Percentiles rank a stretch among this genome's conserved stretches.
Evolutionary conservation across 1,140 invertebrate genomes (phyloP).

Genomic region (Cydia fagiglandana): DNA sequence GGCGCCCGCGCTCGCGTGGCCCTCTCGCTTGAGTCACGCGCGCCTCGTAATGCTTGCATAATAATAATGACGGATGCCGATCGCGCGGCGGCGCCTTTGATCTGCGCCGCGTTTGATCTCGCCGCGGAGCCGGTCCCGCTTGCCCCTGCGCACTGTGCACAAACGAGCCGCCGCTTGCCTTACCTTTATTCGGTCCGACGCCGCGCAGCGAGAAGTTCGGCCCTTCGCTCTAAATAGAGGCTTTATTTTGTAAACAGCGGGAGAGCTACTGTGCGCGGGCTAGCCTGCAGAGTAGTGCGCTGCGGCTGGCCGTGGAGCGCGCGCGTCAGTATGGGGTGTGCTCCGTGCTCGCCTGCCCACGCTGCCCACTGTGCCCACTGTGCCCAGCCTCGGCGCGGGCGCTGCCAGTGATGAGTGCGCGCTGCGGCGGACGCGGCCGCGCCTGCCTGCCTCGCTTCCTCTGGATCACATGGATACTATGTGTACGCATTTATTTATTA

Average conservation of each 20-base stretch:
- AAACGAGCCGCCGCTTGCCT: constrained; percentile 68
- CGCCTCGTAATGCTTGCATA: constrained; percentile 78
- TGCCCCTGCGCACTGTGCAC: constrained; percentile 70
- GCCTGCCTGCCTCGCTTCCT: constrained; percentile 44
- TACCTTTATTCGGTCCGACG: constrained; percentile 74
- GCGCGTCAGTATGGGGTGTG: constrained; percentile 40
- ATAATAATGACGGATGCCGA: constrained; percentile 79
- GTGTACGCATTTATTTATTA: constrained; percentile 67
- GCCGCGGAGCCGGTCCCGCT: constrained; percentile 72
- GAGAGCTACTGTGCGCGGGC: constrained; percentile 58
- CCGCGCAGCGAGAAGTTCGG: constrained; percentile 61
- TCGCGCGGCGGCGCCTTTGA: constrained; percentile 77
- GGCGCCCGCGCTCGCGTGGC: constrained; percentile 74
- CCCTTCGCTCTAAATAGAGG: constrained; percentile 74
- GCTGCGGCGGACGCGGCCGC: constrained; percentile 42
- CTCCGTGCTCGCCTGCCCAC: constrained; percentile 41
- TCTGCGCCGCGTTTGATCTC: constrained; percentile 75
- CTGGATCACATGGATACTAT: constrained; percentile 66
- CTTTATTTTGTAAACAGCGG: constrained; percentile 75
- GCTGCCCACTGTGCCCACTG: constrained; percentile 34
- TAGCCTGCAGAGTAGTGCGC: constrained; percentile 36
- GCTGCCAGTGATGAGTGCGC: constrained; percentile 52
- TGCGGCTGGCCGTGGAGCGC: constrained; percentile 43
- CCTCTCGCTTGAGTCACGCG: constrained; percentile 76
- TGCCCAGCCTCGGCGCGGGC: constrained; percentile 35